Evolutionary conservation across 2,113 vertebrate genomes (phyloP), one percentile per base, ranked within the genome.

Genomic region (Micronisus gabar): DNA sequence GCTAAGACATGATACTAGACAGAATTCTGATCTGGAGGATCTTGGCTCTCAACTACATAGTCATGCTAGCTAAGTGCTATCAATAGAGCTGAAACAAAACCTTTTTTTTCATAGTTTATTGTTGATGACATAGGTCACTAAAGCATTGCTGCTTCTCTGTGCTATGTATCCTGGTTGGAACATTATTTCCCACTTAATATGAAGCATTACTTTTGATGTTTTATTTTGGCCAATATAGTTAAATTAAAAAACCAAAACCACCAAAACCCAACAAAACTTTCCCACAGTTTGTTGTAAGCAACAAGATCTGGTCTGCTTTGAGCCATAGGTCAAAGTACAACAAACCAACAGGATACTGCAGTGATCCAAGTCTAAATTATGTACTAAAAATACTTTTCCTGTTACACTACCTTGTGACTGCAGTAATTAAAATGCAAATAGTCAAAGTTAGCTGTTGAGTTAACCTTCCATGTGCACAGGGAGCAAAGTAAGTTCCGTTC

Each of bases 291-390:
- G 15, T 27, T 2, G 2, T 58, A 87, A 78, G 93, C 74, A 70
- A n/a, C 15, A 76, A 61, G 79, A 78, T 70, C 23, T 56, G 47
- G 23, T 88, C 82, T 90, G 83, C 79, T 94, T 86, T 92, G 83
- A 81, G 91, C 58, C 50, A 2, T 0, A 32, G 93, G 92, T 90
- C 94, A 93, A 97, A 97, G 96, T 97, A 27, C 88, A 96, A 93
- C 59, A 88, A 87, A 73, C 40, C 32, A 70, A 52, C 61, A 90
- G 82, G 85, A 71, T 73, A 27, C 61, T 62, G 72, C 81, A 71
- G 71, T 76, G 81, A 45, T 82, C 71, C 78, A 93, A 90, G 94
- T 67, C 88, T 82, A 43, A 93, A 38, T 67, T 79, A 22, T 8
- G 43, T 53, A 61, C 62, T 93, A 66, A 88, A 92, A 94, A 72